Evolutionary conservation across 2,113 vertebrate species (phyloP), one percentile per base, ranked within the genome.

Genomic region (Alectura lathami): DNA sequence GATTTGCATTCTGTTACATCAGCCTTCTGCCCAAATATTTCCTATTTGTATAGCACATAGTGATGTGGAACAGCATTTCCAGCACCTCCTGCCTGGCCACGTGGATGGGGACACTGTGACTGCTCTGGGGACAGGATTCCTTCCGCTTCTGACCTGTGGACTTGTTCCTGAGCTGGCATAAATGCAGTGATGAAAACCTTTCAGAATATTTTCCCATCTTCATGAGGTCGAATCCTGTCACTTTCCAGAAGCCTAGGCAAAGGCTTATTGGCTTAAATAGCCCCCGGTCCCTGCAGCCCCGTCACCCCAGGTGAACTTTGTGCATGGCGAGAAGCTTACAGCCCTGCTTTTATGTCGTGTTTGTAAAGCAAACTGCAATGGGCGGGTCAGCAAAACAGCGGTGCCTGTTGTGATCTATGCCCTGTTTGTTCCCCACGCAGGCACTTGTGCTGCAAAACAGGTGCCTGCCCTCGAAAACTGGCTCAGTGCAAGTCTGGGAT

Each of bases 1-100:
- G 3, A 4, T 43, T 91, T 67, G 15, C 1, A 0, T 83, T 69
- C 57, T 54, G 56, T 51, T 8, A n/a, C 62, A 77, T 21, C 63
- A 40, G 38, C 1, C 2, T 27, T 12, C 24, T 7, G 0, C 3
- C 22, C 47, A 40, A 3, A 22, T 5, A 63, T 26, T 43, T 59
- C 47, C 36, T 54, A n/a, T 77, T 81, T 83, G 9, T 80, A 4
- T 22, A 16, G 27, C 8, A 18, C 11, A 2, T 0, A 15, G 12
- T 43, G 83, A 66, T 6, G 42, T 12, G 3, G 3, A 70, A 54
- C 36, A 48, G 17, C 16, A 45, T 69, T 80, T 83, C 57, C 70
- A 88, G 3, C 36, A 30, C 13, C 40, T 48, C 43, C 57, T 56
- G 29, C 47, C 56, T 5, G 30, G n/a, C 1, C 2, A 8, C 7